Conservation (phyloP, 2,113 vertebrate genomes). For the Tychaedon coryphoeus region DNA sequence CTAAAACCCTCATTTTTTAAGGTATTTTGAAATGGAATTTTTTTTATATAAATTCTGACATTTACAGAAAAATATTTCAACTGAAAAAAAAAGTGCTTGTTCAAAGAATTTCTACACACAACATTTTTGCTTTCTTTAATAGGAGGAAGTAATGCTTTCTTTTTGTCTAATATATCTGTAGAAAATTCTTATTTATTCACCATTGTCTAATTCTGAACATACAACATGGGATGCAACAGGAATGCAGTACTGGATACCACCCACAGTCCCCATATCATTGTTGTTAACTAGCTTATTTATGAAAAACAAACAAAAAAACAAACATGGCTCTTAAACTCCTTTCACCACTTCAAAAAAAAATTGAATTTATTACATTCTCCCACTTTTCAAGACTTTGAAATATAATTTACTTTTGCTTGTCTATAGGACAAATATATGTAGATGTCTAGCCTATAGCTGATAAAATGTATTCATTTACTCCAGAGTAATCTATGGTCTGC, state of each 20-base stretch:
- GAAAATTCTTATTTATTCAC: not conserved
- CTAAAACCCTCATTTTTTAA: not conserved
- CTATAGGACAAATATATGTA: not conserved
- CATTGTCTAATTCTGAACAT: not conserved
- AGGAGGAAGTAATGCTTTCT: accelerated
- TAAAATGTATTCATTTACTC: not conserved
- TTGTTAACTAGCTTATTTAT: not conserved
- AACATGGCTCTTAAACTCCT: accelerated
- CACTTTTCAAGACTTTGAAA: not conserved
- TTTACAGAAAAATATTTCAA: not conserved
- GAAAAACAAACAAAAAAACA: not conserved
- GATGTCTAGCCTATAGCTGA: not conserved
- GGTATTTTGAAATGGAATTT: not conserved
- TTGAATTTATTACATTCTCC: not conserved
- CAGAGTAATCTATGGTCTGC: not conserved
- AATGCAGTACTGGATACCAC: not conserved
- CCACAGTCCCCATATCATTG: not conserved
- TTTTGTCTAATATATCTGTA: not conserved
- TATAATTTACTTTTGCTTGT: not conserved
- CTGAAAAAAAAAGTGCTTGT: not conserved
- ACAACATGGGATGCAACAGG: not conserved
- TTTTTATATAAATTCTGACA: not conserved
- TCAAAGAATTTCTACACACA: not conserved
- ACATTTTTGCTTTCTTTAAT: not conserved
- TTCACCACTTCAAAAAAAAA: not conserved